Evolutionary conservation across 2,797 vertebrate species (phyloP).

Genomic region (Hemibagrus guttatus): DNA sequence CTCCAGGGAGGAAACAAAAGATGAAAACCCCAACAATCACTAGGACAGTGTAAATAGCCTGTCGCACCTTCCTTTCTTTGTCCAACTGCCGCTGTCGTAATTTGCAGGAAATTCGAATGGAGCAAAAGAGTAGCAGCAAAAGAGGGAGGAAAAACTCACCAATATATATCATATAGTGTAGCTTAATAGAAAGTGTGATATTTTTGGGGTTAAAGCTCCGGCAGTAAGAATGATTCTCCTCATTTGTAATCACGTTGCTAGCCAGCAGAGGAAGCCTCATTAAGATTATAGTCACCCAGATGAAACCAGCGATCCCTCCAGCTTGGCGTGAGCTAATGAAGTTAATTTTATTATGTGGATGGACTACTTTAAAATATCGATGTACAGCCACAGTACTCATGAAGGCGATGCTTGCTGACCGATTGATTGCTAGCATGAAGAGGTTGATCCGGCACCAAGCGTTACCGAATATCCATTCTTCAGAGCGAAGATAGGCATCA

Average conservation of each 20-base stretch:
- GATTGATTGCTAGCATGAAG: constrained; percentile 74
- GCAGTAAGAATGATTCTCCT: constrained; percentile 18
- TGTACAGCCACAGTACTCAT: constrained; percentile 72
- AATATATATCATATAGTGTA: constrained; percentile 66
- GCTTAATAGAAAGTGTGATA: constrained; percentile 27
- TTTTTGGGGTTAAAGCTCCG: constrained; percentile 61
- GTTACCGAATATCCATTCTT: constrained; percentile 62
- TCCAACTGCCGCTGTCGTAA: constrained; percentile 53
- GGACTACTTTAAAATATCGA: constrained; percentile 77
- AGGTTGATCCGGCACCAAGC: constrained; percentile 70
- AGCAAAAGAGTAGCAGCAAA: constrained; percentile 71
- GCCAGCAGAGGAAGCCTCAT: constrained; percentile 70
- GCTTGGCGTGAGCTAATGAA: constrained; percentile 51
- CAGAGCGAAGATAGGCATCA: constrained; percentile 56
- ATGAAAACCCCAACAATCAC: constrained; percentile 68
- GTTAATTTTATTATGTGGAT: constrained; percentile 69
- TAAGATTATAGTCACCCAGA: constrained; percentile 67
- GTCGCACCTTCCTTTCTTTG: constrained; percentile 50
- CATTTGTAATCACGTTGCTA: constrained; percentile 26
- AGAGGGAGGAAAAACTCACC: constrained; percentile 73
- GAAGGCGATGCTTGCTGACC: constrained; percentile 73
- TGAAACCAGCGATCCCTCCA: constrained; percentile 37
- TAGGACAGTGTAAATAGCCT: constrained; percentile 59
- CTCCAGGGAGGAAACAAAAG: constrained; percentile 72
- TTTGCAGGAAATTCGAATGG: constrained; percentile 62